A percentile compares a stretch with the other conserved stretches of the same genome.
These are phyloP conservation scores for Caranx ignobilis DNA, from an alignment of 2,113 vertebrate species.

Conservation along the genomic window DNA sequence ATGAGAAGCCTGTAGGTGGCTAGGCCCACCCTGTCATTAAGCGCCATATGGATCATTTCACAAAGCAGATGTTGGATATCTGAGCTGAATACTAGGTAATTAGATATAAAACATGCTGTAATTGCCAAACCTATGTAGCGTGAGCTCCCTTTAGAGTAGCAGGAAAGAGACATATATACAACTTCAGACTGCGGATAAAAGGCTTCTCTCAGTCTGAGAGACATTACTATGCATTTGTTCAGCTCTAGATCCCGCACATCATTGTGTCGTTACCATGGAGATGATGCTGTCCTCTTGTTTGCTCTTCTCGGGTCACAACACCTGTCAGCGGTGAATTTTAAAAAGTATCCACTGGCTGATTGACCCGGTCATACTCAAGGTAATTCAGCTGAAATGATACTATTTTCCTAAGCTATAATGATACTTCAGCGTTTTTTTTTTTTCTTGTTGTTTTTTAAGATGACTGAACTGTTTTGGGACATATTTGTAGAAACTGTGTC, in stretches of 20 bases:
- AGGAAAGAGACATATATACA: constrained; percentile 43
- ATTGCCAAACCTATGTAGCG: constrained; percentile 48
- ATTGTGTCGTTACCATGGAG: constrained; percentile 71
- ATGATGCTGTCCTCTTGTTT: constrained; percentile 65
- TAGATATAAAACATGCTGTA: constrained; percentile 61
- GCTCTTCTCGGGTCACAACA: constrained; percentile 49
- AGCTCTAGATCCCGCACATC: constrained; percentile 47
- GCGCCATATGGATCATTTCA: constrained; percentile 44
- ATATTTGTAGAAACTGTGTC: neutral
- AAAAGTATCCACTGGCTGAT: constrained; percentile 25
- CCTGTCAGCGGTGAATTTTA: constrained; percentile 61
- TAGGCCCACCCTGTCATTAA: constrained; percentile 57
- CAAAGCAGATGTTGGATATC: constrained; percentile 66
- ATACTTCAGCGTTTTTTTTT: neutral
- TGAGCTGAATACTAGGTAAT: constrained; percentile 60
- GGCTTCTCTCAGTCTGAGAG: constrained; percentile 31
- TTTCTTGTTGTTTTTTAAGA: neutral
- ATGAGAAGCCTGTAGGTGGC: constrained; percentile 47
- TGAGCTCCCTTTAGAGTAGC: constrained; percentile 45
- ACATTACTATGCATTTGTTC: constrained; percentile 60
- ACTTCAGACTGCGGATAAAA: constrained; percentile 37
- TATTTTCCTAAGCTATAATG: neutral
- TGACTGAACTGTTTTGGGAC: neutral
- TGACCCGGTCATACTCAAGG: constrained; percentile 12
- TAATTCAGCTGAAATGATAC: neutral